Evolutionary conservation across 2,113 vertebrate species (phyloP).

Genomic region (Malurus melanocephalus): DNA sequence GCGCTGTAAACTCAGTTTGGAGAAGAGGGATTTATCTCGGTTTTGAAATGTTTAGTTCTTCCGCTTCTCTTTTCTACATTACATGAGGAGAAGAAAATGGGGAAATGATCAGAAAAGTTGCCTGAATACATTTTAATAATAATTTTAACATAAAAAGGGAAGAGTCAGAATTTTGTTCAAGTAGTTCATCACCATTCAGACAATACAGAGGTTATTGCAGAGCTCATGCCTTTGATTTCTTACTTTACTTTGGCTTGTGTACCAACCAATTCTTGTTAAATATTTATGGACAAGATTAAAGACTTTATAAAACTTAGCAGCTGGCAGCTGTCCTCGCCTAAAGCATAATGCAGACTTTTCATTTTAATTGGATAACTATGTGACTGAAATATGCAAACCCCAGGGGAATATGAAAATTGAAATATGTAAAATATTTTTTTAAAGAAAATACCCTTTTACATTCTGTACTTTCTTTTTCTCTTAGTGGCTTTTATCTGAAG

Average conservation of each 20-base stretch:
- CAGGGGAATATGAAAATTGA: slow-evolving; percentile 67
- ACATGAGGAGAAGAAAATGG: slow-evolving; percentile 1
- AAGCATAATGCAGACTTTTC: slow-evolving; percentile 75
- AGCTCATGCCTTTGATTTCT: slow-evolving; percentile 72
- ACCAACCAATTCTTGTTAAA: slow-evolving; percentile 79
- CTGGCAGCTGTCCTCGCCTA: slow-evolving; percentile 75
- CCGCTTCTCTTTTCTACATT: not conserved
- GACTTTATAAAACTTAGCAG: slow-evolving; percentile 80
- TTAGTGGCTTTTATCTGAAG: slow-evolving; percentile 48
- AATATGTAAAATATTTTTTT: slow-evolving; percentile 68
- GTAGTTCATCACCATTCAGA: slow-evolving; percentile 40
- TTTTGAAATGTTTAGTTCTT: slow-evolving; percentile 29
- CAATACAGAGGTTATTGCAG: slow-evolving; percentile 59
- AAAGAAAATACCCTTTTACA: slow-evolving; percentile 59
- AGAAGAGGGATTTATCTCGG: not conserved
- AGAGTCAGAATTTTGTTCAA: slow-evolving; percentile 31
- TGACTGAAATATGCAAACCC: slow-evolving; percentile 74
- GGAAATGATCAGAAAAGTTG: slow-evolving; percentile 38
- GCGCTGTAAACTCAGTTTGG: not conserved
- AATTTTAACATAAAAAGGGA: slow-evolving; percentile 47
- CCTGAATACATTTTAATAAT: slow-evolving; percentile 44
- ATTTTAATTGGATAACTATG: slow-evolving; percentile 80
- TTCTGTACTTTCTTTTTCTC: slow-evolving; percentile 46
- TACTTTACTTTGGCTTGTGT: slow-evolving; percentile 74
- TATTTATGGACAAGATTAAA: slow-evolving; percentile 83